Base-by-base conservation (phyloP, 92 coral and sea anemone genomes). In the Metridium senile region DNA sequence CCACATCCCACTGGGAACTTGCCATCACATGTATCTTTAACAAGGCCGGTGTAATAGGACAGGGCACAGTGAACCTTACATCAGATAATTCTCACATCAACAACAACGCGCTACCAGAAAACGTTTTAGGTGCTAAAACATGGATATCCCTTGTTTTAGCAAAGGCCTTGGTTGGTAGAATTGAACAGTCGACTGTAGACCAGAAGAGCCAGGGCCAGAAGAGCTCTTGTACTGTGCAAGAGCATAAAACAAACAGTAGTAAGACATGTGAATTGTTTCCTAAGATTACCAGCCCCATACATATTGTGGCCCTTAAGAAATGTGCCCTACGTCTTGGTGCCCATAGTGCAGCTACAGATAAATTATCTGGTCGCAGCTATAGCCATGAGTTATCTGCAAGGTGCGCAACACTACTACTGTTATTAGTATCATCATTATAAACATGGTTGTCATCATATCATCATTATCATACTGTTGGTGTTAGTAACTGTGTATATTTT, bases 71-170 rank as follows among this genome's bases (percentile, higher is more conserved):
- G 10, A 65, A 57, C 53, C 23, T 23, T 1, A 13, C 58, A 8
- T n/a, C 78, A 27, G 59, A 45, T 21, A 28, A 43, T 22, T n/a
- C n/a, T n/a, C 22, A 57, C 17, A 26, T 51, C n/a, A n/a, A 34
- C 26, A 30, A 45, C n/a, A 53, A n/a, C 8, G 49, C 26, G 22
- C 23, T 72, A 10, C 70, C 72, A 9, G 62, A 19, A 81, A 66
- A 58, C 66, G 54, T 53, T 18, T 54, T 65, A 23, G 31, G 29
- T 10, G 84, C 76, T 4, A 83, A 80, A 30, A 71, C 82, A 27
- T 74, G 87, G 11, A 70, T 90, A 17, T 85, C 85, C 7, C 84
- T 77, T 57, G 77, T 68, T 58, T 81, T 87, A 28, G 92, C 89
- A 0, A 80, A 74, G 56, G 84, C 84, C 1, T 54, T 89, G 31